Conservation (phyloP, 2,113 vertebrate species). For the Dryoscopus gambensis region DNA sequence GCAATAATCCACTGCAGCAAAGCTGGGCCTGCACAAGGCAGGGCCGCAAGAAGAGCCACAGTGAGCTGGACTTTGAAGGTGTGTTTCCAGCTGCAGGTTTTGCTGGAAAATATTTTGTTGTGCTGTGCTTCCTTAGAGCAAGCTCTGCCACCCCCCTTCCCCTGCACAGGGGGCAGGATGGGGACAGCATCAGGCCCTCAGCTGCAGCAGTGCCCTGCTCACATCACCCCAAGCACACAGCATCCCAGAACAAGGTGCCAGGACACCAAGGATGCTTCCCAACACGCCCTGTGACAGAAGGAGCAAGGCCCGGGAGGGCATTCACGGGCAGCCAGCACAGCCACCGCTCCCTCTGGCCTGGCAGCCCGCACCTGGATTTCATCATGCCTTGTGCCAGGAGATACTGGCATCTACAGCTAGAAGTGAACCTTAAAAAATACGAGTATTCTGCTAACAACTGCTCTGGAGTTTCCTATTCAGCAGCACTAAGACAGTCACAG, state of each 20-base stretch:
- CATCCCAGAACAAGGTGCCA: fast-evolving
- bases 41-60: neutral
- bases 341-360: neutral
- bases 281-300: fast-evolving
- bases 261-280: neutral
- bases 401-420: neutral
- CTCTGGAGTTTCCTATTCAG: neutral
- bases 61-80: neutral
- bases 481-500: neutral
- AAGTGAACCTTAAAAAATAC: too few species aligned
- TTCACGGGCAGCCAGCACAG: neutral
- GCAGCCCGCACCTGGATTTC: neutral
- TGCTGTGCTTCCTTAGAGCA: neutral
- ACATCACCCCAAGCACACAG: fast-evolving
- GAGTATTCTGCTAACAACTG: neutral
- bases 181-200: fast-evolving
- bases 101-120: neutral
- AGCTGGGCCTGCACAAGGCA: neutral
- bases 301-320: neutral
- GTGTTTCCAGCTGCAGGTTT: neutral
- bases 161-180: neutral
- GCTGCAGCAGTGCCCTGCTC: neutral
- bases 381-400: neutral
- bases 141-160: neutral
- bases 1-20: neutral